These are phyloP conservation scores for Drosophila histrio DNA, from an alignment of 2,888 invertebrate genomes.

Conservation along the genomic window DNA sequence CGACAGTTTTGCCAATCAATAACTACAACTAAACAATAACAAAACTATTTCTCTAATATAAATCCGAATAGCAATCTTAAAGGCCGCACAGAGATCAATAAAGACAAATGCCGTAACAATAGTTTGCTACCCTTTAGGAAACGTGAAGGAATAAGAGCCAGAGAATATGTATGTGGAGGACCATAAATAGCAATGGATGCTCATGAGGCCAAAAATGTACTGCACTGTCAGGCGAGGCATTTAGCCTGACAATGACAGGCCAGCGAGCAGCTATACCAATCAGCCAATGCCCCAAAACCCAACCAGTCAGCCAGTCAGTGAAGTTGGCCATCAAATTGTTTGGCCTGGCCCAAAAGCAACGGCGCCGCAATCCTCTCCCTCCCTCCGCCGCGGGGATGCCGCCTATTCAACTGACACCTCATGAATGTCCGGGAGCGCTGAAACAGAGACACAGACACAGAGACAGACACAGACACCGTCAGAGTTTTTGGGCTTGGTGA, in stretches of 20 bases:
- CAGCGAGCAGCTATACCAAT: conserved; percentile 39
- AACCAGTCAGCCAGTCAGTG: conserved; percentile 45
- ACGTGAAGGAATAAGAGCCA: neutral
- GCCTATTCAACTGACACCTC: conserved; percentile 69
- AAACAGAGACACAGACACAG: conserved; percentile 24
- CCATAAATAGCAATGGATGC: conserved; percentile 58
- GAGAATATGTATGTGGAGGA: conserved; percentile 15
- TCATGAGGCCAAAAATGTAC: conserved; percentile 66
- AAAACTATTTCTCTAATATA: neutral
- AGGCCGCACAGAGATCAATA: conserved; percentile 23
- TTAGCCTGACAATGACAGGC: conserved; percentile 76
- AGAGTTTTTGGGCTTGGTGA: conserved; percentile 14
- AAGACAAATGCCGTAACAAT: conserved; percentile 13
- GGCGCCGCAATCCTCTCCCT: conserved; percentile 9
- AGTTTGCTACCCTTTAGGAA: neutral
- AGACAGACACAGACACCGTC: conserved; percentile 9
- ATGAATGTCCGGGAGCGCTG: conserved; percentile 63
- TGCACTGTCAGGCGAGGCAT: conserved; percentile 64
- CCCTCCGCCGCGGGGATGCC: conserved; percentile 4
- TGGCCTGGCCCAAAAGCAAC: conserved; percentile 34
- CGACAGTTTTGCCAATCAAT: neutral
- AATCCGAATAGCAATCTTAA: conserved; percentile 11
- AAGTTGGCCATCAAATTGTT: conserved; percentile 70
- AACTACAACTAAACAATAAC: neutral
- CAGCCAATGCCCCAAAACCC: conserved; percentile 46